Evolutionary conservation across 2,113 vertebrate genomes (phyloP).

Genomic region (Tetraodon nigroviridis): DNA sequence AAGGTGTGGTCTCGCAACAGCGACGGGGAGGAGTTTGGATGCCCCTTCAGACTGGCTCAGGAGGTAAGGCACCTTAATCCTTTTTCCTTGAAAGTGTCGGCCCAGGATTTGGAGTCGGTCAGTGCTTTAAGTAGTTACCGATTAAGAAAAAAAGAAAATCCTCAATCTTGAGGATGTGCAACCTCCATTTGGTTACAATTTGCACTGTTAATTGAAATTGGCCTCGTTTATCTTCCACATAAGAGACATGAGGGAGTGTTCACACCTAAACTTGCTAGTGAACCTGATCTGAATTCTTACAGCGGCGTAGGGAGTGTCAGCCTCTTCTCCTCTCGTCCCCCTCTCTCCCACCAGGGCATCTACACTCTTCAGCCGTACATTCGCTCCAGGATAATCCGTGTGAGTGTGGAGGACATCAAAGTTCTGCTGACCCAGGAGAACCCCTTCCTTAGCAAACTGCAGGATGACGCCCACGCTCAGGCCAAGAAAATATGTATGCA

Average conservation of each 20-base stretch:
- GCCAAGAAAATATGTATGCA: conserved; percentile 85
- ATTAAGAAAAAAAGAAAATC: too few relatives aligned
- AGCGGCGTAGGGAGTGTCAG: neutral
- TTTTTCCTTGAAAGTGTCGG: neutral
- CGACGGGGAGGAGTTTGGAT: conserved; percentile 91
- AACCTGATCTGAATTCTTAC: neutral
- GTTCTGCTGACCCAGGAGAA: conserved; percentile 97
- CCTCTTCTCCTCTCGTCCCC: neutral
- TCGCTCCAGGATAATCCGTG: conserved; percentile 84
- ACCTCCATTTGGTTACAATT: too few relatives aligned
- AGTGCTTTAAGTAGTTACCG: too few relatives aligned
- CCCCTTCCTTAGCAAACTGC: conserved; percentile 90
- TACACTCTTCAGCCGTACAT: conserved; percentile 95
- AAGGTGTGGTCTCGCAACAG: conserved; percentile 96
- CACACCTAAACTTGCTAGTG: too few relatives aligned
- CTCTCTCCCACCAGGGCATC: conserved; percentile 79
- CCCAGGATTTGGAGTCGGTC: too few relatives aligned
- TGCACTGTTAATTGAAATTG: too few relatives aligned
- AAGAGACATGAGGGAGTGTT: too few relatives aligned
- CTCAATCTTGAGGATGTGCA: too few relatives aligned
- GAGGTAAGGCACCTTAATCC: conserved; percentile 77
- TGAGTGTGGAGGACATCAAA: conserved; percentile 90
- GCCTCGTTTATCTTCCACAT: too few relatives aligned
- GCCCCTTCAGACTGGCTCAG: conserved; percentile 93
- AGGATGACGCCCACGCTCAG: conserved; percentile 81